Base-by-base conservation (phyloP, 2,888 invertebrate species). In the Rapana venosa region DNA sequence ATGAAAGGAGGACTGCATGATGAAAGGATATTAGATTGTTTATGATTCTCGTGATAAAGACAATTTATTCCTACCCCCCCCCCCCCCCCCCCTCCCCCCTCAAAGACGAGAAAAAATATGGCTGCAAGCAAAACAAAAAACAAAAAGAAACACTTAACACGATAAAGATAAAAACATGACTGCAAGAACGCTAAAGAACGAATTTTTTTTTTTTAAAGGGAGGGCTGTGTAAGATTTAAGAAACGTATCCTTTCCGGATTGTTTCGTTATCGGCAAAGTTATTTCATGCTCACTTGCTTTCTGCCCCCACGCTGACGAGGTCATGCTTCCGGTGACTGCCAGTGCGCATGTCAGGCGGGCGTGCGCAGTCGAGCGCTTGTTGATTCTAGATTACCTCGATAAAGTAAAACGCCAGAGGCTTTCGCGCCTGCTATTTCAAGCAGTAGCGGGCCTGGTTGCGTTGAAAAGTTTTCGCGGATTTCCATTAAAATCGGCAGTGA, bases 261-360 rank as follows among this genome's bases (percentile, higher is more conserved):
- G 86, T 86, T 86, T 32, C 32, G 56, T 86, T 86, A 86, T 86
- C 86, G 20, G 35, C 86, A 5, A 81, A 87, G 83, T 56, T 36
- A 88, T 88, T 88, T 88, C 88, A 88, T 88, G 88, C 88, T 66
- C 83, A 66, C 88, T 88, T 88, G 83, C 88, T 36, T 81, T 61
- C 83, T 35, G 36, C 35, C 88, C 61, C 26, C n/a, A 15, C 61
- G 17, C 61, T 84, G 17, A 36, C 79, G 66, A 88, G 88, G 88
- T 88, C 83, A 84, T 35, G 83, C 88, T 83, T 88, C 88, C 88
- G 88, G 88, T 88, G 83, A 83, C 66, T 88, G 88, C 88, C 56
- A 83, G 88, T 88, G 88, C 88, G 88, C 88, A 88, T 83, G 88
- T 88, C 88, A 88, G 88, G 22, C 83, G 66, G 66, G 83, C 88